These are phyloP conservation scores for Pterobdella sp. DNA, from an alignment of 2,888 invertebrate genomes.

Conservation along the genomic window DNA sequence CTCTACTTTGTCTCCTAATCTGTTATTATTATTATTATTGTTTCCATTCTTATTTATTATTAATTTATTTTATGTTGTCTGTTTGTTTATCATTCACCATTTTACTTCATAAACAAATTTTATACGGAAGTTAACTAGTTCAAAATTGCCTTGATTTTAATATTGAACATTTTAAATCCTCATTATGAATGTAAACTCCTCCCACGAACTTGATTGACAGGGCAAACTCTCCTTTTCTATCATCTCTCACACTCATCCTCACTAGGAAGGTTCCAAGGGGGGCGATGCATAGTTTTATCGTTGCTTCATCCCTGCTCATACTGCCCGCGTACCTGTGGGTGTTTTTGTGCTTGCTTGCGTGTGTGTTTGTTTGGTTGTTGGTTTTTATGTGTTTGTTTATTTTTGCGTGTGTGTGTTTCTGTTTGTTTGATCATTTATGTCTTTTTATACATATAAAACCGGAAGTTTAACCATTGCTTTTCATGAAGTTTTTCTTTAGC, in stretches of 20 bases:
- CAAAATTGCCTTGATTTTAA: too few relatives aligned
- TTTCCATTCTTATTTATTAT: neutral
- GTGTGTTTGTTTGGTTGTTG: neutral
- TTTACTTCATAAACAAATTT: neutral
- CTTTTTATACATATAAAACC: neutral
- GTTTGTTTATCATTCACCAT: neutral
- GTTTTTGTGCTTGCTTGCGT: neutral
- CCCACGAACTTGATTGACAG: constrained; percentile 16
- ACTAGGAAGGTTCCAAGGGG: constrained; percentile 18
- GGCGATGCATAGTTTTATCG: neutral
- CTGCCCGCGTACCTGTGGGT: constrained; percentile 18
- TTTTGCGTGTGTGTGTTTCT: neutral
- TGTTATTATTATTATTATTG: neutral
- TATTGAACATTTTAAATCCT: too few relatives aligned
- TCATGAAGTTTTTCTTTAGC: neutral
- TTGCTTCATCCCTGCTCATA: constrained; percentile 22
- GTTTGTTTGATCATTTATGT: neutral
- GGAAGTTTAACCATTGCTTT: neutral
- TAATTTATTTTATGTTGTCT: neutral
- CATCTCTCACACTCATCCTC: constrained; percentile 20
- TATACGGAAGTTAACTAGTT: neutral
- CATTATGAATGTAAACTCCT: too few relatives aligned
- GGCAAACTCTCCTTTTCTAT: constrained; percentile 21
- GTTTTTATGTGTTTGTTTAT: neutral
- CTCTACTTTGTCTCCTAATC: neutral